These are phyloP conservation scores for Pristionchus arcanus DNA, from an alignment of 2,888 invertebrate species.

Conservation along the genomic window DNA sequence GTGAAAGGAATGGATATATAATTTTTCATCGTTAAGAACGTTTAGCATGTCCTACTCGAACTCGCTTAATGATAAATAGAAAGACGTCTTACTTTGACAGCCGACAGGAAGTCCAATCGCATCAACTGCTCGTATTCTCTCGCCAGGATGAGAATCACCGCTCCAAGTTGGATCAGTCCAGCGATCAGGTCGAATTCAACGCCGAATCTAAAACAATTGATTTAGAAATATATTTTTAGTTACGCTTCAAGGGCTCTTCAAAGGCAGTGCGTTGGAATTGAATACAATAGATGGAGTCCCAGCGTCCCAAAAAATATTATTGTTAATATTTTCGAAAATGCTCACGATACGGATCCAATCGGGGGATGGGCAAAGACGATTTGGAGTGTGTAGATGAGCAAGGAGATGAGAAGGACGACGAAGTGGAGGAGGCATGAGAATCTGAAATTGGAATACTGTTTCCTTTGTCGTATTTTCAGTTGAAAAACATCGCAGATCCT, in stretches of 20 bases:
- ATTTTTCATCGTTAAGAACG: too few relatives aligned
- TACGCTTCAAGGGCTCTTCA: background rate
- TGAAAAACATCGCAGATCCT: too few relatives aligned
- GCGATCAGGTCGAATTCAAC: constrained; percentile 72
- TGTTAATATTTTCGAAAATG: background rate
- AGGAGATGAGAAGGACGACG: constrained; percentile 60
- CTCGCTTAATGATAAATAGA: too few relatives aligned
- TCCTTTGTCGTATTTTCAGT: too few relatives aligned
- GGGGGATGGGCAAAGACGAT: constrained; percentile 72
- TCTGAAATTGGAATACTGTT: constrained; percentile 57
- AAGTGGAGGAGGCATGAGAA: constrained; percentile 64
- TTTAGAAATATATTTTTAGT: background rate
- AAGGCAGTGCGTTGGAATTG: background rate
- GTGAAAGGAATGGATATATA: too few relatives aligned
- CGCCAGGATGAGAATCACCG: constrained; percentile 70
- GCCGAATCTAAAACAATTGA: constrained; percentile 65
- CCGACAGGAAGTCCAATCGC: constrained; percentile 75
- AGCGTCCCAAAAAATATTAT: background rate
- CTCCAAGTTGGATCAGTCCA: constrained; percentile 67
- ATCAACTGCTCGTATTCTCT: constrained; percentile 73
- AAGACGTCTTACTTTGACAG: constrained; percentile 68
- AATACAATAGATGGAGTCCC: background rate
- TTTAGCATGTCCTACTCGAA: too few relatives aligned
- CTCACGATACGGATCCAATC: constrained; percentile 63
- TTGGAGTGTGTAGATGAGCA: constrained; percentile 71